Evolutionary conservation across 2,113 vertebrate genomes (phyloP), one percentile per base, ranked within the genome.

Genomic region (Anas platyrhynchos): DNA sequence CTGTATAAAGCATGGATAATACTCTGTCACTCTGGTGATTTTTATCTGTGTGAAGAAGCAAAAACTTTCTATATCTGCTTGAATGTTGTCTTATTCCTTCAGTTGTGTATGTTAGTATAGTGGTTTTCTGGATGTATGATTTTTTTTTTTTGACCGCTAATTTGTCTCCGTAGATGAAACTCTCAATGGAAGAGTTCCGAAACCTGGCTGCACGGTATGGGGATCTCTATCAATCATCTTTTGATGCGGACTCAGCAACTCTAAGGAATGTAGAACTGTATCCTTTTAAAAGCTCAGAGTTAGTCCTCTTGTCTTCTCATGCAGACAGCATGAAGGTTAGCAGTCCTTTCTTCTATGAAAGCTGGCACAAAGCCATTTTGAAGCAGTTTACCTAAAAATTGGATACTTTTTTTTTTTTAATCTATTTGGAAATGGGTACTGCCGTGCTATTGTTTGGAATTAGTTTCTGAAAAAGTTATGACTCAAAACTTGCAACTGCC

Each of bases 201-300:
- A 98, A 94, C 89, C 98, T 99, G 8, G 99, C 99, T 2, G 97
- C 98, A 10, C 98, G 99, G 16, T 99, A 99, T 9, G 98, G 98
- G n/a, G 99, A 99, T 86, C 97, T 99, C 10, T 99, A 99, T 97
- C 99, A 99, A 92, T 99, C 99, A 1, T 99, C 99, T 23, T 99
- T 99, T 88, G 99, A 99, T n/a, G 99, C 99, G 0, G 99, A 99
- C 92, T 99, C 98, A 0, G 98, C 99, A 74, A 99, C 99, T 38
- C 98, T 99, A 68, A 98, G 99, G 62, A 99, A 99, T 22, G 98
- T 99, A 41, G 99, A 99, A 93, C 96, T 99, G 99, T 99, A 99
- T 99, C 99, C 99, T 90, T 72, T 58, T 56, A 54, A 91, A 96
- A 71, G 41, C 29, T 38, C 20, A 11, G 2, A 21, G 21, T 74